phyloP scores from a whole-genome alignment of 2,888 invertebrate genomes.

The Schizaphis graminum region DNA sequence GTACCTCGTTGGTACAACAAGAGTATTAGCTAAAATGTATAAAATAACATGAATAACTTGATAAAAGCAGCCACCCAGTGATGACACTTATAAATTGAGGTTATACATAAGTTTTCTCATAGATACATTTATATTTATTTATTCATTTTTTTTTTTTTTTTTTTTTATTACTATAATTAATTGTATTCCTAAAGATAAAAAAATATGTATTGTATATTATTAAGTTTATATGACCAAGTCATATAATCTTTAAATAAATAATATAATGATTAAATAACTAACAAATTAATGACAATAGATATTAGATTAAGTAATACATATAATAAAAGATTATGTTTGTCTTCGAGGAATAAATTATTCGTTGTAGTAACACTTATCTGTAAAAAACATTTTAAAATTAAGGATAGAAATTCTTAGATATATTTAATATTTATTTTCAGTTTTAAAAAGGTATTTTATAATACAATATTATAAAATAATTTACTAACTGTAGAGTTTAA shows the following conservation, averaged over 20 bases:
- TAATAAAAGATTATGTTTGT: neutral
- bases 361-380: neutral
- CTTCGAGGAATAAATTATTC: neutral
- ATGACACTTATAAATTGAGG: no score
- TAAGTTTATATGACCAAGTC: neutral
- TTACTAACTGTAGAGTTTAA: neutral
- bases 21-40: no score
- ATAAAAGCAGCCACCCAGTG: no score
- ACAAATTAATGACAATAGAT: neutral
- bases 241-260: neutral
- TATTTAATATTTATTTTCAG: neutral
- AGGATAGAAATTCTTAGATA: neutral
- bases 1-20: no score
- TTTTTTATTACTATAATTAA: no score
- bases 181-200: neutral
- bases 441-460: neutral
- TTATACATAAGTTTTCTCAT: no score
- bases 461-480: neutral
- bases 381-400: neutral
- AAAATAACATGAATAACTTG: no score
- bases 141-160: no score
- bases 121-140: no score
- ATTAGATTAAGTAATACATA: neutral
- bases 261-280: neutral
- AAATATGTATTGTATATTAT: neutral